phyloP scores from a whole-genome alignment of 2,888 invertebrate species.

The Habroteleia sp. region DNA sequence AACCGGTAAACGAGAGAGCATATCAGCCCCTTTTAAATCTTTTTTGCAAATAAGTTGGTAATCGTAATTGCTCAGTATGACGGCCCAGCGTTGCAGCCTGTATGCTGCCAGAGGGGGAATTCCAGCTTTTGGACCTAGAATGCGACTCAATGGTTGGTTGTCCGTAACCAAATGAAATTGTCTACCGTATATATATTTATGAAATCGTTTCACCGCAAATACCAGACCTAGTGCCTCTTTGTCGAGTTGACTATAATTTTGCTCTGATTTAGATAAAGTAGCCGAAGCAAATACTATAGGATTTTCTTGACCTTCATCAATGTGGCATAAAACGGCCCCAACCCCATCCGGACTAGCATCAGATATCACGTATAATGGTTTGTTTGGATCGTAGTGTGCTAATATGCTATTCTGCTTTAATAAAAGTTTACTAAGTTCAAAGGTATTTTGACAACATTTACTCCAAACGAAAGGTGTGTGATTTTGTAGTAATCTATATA shows the following conservation, averaged over 20 bases:
- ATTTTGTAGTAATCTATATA: conserved; percentile 20
- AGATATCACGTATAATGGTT: conserved; percentile 16
- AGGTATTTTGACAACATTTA: background rate
- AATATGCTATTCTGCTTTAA: no score
- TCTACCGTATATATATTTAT: conserved; percentile 64
- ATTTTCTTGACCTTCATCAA: conserved; percentile 50
- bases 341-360: conserved; percentile 76
- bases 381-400: no score
- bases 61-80: conserved; percentile 51
- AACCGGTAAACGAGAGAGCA: background rate
- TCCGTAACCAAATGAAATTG: background rate
- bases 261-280: conserved; percentile 60
- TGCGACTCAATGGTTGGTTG: conserved; percentile 46
- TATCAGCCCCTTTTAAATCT: no score
- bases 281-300: conserved; percentile 65
- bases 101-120: conserved; percentile 64
- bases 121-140: conserved; percentile 61
- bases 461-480: conserved; percentile 13
- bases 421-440: no score
- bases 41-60: no score
- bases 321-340: conserved; percentile 68
- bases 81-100: conserved; percentile 47
- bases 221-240: conserved; percentile 68
- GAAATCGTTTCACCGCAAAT: conserved; percentile 67
- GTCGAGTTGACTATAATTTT: conserved; percentile 67